Evolutionary conservation across 2,797 vertebrate species (phyloP), one percentile per base, ranked within the genome.

Genomic region (Prionace glauca): DNA sequence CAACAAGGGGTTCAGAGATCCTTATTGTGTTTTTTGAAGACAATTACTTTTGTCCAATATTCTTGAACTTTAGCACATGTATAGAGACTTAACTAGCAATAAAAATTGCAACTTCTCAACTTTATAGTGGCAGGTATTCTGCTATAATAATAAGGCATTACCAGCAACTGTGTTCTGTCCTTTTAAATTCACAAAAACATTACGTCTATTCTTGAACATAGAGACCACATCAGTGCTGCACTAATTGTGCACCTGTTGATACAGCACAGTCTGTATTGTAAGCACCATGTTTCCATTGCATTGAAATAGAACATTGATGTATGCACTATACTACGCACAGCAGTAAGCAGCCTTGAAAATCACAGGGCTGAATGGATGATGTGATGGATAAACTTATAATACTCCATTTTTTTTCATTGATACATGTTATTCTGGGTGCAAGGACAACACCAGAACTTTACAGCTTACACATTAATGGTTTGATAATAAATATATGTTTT

Each of bases 111-210:
- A 32, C 26, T 29, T 65, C 8, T 24, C 41, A 95, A 71, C 22
- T 29, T 95, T 95, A 29, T n/a, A 77, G 72, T 50, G 71, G 26
- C 32, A 95, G 93, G 71, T 56, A 77, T 56, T 95, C 26, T 95
- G 93, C 45, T 95, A 77, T 77, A 77, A 60, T 77, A 24, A 41
- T 41, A 92, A 92, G 71, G 69, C 72, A 95, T 95, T 77, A 74
- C 93, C 93, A 95, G 93, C 93, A 95, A 95, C 71, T 95, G 93
- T 77, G 50, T 95, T 95, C 93, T 95, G 45, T 95, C 71, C 69
- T 95, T 95, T 95, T 95, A 95, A 95, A 95, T 95, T 77, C 93
- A 95, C 93, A 95, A 95, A 94, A 45, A 94, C 56, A 26, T 74
- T 72, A 65, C 32, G 45, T 77, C 71, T 77, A 95, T 72, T 95